Evolutionary conservation across 2,113 vertebrate genomes (phyloP), one percentile per base, ranked within the genome.

Genomic region (Thymallus thymallus): DNA sequence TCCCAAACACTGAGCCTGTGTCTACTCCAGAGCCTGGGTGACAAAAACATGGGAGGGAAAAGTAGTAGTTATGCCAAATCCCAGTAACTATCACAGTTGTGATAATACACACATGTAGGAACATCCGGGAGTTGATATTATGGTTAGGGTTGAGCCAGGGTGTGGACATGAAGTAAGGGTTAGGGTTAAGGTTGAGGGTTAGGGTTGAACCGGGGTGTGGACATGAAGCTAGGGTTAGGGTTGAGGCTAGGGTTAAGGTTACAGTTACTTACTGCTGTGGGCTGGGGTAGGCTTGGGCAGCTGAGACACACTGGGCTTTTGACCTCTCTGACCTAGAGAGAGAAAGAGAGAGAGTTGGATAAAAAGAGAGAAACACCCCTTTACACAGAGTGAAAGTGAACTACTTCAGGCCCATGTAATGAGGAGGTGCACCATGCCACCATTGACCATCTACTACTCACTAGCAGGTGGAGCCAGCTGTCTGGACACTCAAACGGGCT

Each of bases 1-100:
- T 84, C 16, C 88, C 90, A 58, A 93, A 74, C 63, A 94, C 75
- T 0, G 81, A 75, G 30, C 87, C 90, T 0, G 82, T 84, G 22
- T 87, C 80, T 26, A 91, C 18, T 74, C 73, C 74, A 29, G 74
- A 23, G 65, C 66, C 90, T 91, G 9, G 1, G 74, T 2, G 48
- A 76, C 55, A 86, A 58, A 83, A n/a, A 24, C n/a, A 29, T 41
- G 30, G 45, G 7, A 60, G 23, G 12, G 6, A 14, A 32, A 14
- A 23, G 55, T 1, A 30, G 35, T n/a, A 29, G 29, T 18, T 48
- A 48, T 16, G 46, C 46, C 14, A 48, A 13, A 18, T 51, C 48
- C 3, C 16, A 51, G 48, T 18, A 18, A 51, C 16, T 5, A 51
- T 51, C 48, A 18, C 48, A 18, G 48, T 18, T 51, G 48, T 14